These are phyloP conservation scores for Sebastes nivosus DNA, from an alignment of 2,797 vertebrate genomes.

Conservation along the genomic window DNA sequence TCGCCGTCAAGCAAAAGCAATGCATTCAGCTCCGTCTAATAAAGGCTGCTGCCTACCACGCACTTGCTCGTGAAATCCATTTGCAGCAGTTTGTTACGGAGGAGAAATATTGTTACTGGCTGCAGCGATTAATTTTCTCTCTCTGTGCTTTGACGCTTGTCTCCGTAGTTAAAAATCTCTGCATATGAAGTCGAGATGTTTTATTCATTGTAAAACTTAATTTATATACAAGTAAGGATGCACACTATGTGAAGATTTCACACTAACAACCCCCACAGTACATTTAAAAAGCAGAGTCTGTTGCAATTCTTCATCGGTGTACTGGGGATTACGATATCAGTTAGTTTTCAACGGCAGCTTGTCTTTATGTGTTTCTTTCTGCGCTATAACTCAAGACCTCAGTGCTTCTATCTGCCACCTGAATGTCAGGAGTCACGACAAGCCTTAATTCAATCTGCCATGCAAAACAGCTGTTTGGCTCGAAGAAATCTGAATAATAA, in stretches of 20 bases:
- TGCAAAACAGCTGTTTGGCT: constrained; percentile 82
- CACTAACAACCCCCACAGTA: constrained; percentile 55
- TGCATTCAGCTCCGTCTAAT: constrained; percentile 67
- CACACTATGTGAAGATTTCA: constrained; percentile 40
- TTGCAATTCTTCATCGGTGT: constrained; percentile 28
- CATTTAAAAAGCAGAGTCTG: constrained; percentile 40
- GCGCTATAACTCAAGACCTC: constrained; percentile 8
- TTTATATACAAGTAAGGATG: constrained; percentile 65
- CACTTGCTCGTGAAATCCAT: constrained; percentile 55
- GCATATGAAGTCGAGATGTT: constrained; percentile 61
- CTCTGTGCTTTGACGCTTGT: constrained; percentile 60
- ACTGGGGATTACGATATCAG: constrained; percentile 11
- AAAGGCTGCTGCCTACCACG: constrained; percentile 61
- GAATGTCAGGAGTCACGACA: constrained; percentile 60
- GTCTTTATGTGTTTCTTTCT: background rate
- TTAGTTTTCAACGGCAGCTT: constrained; percentile 16
- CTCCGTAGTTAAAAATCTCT: constrained; percentile 60
- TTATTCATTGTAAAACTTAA: constrained; percentile 70
- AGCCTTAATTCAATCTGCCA: constrained; percentile 74
- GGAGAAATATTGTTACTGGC: constrained; percentile 70
- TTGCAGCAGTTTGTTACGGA: constrained; percentile 68
- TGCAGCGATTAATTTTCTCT: constrained; percentile 69
- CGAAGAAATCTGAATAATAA: constrained; percentile 78
- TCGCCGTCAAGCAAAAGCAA: constrained; percentile 51
- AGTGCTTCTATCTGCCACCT: constrained; percentile 52